A percentile compares a stretch with the other conserved stretches of the same genome.
phyloP scores from a whole-genome alignment of 2,797 vertebrate genomes.

The Gallinago nigripennis region DNA sequence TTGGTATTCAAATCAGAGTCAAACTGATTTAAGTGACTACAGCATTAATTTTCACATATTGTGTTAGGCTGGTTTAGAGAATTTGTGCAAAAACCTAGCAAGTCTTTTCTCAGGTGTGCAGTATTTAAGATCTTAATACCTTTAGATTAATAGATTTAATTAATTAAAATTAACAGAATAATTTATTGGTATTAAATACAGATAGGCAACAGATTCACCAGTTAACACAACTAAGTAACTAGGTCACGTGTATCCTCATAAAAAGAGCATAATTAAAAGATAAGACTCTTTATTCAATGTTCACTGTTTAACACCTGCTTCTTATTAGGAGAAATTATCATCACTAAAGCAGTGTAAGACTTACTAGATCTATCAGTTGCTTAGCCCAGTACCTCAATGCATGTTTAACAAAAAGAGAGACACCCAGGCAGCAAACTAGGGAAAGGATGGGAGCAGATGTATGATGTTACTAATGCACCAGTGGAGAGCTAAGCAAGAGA shows the following conservation, averaged over 20 bases:
- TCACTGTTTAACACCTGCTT: background rate
- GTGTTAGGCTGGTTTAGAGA: background rate
- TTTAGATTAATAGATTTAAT: background rate
- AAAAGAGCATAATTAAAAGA: background rate
- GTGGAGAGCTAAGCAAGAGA: background rate
- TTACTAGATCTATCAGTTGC: background rate
- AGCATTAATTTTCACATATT: background rate
- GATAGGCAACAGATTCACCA: background rate
- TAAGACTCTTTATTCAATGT: background rate
- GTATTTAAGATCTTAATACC: background rate
- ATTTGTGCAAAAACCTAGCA: background rate
- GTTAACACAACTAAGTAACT: background rate
- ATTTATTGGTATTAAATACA: background rate
- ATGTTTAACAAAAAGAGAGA: background rate
- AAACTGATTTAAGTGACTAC: background rate
- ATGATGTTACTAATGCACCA: background rate
- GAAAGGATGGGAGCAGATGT: background rate
- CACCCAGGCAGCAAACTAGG: background rate
- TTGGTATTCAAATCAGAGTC: background rate
- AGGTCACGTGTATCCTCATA: background rate
- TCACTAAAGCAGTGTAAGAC: background rate
- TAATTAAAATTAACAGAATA: background rate
- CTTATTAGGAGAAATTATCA: background rate
- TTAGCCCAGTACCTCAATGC: background rate
- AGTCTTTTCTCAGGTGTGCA: background rate